Base-by-base conservation (phyloP, 2,888 invertebrate genomes). In the Eurytoma californica region DNA sequence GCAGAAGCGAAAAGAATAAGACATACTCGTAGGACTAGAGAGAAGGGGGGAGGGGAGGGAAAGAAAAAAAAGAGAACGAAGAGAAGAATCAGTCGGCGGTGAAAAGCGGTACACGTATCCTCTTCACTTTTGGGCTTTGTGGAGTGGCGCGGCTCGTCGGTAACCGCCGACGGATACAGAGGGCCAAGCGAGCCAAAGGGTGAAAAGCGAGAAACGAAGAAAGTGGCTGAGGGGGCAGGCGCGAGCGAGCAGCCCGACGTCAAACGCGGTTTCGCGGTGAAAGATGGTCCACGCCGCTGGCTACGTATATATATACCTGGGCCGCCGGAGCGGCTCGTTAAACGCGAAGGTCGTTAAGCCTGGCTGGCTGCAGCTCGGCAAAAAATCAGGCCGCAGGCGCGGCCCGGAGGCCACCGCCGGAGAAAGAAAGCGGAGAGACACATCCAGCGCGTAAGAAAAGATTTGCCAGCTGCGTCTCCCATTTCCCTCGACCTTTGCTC, bases 301-400 rank as follows among this genome's bases (percentile, higher is more conserved):
- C 80, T 79, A 69, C 77, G 80, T 55, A 55, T 47, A 57, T 55
- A 55, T 47, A 57, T 60, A 58, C 20, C 47, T 63, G 65, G 28
- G 12, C 55, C 24, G 49, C 2, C 14, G 53, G 16, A 30, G 30
- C 82, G 79, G 83, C 83, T 72, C 82, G 83, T 83, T 83, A 83
- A 83, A 81, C 80, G 83, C 67, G 77, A 81, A 80, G 80, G 67
- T 78, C 75, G 58, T 73, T 68, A 68, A 75, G 58, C 53, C 77
- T 68, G 61, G 47, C 63, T 13, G 20, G 58, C 47, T 51, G 57
- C 58, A 7, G 72, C 53, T 7, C 14, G 49, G 53, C 58, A 75
- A 79, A 79, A 79, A 75, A 70, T 72, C 80, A 47, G 61, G 61
- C 67, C 69, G 60, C 75, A 58, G 60, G 67, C 72, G 51, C 30